A percentile compares a stretch with the other conserved stretches of the same genome.
These are phyloP conservation scores for Andrena fulva DNA, from an alignment of 2,888 invertebrate genomes.

Conservation along the genomic window DNA sequence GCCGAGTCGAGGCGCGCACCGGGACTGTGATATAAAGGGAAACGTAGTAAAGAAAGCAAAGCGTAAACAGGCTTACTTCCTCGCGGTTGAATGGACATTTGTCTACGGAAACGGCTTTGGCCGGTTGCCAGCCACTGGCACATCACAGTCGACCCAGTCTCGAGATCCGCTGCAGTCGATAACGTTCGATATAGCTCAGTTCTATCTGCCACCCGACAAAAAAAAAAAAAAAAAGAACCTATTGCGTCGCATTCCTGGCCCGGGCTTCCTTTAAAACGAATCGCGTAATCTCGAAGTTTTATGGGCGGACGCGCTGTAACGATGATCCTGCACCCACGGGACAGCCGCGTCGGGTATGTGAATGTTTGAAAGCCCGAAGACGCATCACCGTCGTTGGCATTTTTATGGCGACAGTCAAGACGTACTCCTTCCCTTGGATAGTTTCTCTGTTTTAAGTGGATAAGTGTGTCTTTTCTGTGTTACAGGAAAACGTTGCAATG, in stretches of 20 bases:
- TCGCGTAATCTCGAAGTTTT: constrained; percentile 51
- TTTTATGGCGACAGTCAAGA: constrained; percentile 33
- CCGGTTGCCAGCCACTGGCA: constrained; percentile 86
- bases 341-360: neutral
- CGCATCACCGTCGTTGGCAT: neutral
- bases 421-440: neutral
- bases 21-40: constrained; percentile 52
- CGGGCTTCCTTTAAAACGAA: constrained; percentile 23
- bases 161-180: constrained; percentile 63
- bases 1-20: constrained; percentile 25
- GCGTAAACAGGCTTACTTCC: constrained; percentile 71
- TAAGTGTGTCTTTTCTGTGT: neutral
- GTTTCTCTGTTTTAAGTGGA: constrained; percentile 1
- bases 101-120: constrained; percentile 80
- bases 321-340: neutral
- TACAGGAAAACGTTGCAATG: neutral
- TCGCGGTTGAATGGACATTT: constrained; percentile 73
- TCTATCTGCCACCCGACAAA: constrained; percentile 9
- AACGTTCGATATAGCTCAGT: constrained; percentile 50
- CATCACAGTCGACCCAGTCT: constrained; percentile 70
- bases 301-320: constrained; percentile 6
- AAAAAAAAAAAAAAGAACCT: constrained; percentile 35
- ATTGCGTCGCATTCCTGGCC: neutral
- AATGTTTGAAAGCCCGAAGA: constrained; percentile 28
- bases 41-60: constrained; percentile 68